Base-by-base conservation (phyloP, 2,113 vertebrate species). In the Labrus mixtus region DNA sequence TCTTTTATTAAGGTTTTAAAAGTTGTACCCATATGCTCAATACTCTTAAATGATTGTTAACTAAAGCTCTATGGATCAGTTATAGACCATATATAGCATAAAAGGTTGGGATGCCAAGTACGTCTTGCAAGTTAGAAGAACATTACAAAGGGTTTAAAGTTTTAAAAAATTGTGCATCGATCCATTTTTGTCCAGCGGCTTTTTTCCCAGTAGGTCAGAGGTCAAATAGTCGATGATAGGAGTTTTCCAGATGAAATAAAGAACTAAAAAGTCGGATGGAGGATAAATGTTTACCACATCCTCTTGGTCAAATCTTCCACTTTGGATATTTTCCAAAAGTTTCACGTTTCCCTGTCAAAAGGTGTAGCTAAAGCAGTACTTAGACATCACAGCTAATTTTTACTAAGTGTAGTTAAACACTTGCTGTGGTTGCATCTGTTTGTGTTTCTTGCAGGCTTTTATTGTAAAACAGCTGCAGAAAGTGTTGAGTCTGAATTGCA, bases 381-480 rank as follows among this genome's bases (percentile, higher is more conserved):
- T 25, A 39, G 20, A 17, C 20, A n/a, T 6, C 7, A 2, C 17
- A 22, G 22, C 33, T 29, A 59, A 19, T 51, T 67, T 4, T 56
- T 7, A 63, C 22, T 29, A 10, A 55, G 53, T 53, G 19, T 59
- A 37, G 10, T 51, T 46, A 25, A 60, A 23, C 25, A 25, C 61
- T 72, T 25, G 11, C 68, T 73, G 41, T 23, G 45, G 51, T 72
- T 72, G 20, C 85, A 76, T 89, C 65, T 89, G 83, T 72, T 88
- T 82, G 64, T 76, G 72, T 84, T 64, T 73, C 63, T 73, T 43
- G 61, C 68, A 65, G 73, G 57, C 60, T 82, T 82, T 89, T 77
- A 69, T 82, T 76, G 76, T 71, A 78, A 85, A 82, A 74, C 88
- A 89, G 88, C 83, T 81, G 86, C 66, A 63, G 53, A 87, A 84